phyloP scores from a whole-genome alignment of 1,140 invertebrate species.

The Ditylenchus dipsaci region DNA sequence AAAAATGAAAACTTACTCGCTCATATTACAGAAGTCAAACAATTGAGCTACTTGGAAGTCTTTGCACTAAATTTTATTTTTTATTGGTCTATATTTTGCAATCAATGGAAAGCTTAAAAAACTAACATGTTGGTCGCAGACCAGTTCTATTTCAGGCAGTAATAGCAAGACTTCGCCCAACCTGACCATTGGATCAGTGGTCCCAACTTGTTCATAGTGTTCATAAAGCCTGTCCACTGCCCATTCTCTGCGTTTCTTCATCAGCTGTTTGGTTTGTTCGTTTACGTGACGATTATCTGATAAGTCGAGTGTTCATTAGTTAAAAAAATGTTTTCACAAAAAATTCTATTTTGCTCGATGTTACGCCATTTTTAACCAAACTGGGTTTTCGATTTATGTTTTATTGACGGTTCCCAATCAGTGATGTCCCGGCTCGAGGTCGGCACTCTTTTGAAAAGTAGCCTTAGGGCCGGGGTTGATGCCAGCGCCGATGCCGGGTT shows the following conservation, averaged over 20 bases:
- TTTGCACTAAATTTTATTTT: conserved; percentile 22
- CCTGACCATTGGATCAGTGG: conserved; percentile 19
- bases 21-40: conserved; percentile 30
- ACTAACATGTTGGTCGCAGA: conserved; percentile 3
- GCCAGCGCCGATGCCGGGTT: no score
- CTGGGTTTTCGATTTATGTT: no score
- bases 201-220: conserved; percentile 16
- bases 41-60: conserved; percentile 25
- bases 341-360: no score
- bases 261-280: conserved; percentile 6
- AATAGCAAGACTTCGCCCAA: conserved; percentile 29
- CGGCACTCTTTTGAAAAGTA: no score
- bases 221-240: conserved; percentile 15
- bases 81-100: no score
- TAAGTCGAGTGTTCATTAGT: no score
- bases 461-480: no score
- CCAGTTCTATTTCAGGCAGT: conserved; percentile 28
- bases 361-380: no score
- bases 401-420: no score
- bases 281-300: conserved; percentile 22
- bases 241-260: conserved; percentile 26
- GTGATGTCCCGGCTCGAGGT: no score
- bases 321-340: no score
- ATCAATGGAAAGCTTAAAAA: conserved; percentile 1
- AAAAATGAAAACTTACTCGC: conserved; percentile 9